These are phyloP conservation scores for Xylocampa areola DNA, from an alignment of 2,888 invertebrate species.

Conservation along the genomic window DNA sequence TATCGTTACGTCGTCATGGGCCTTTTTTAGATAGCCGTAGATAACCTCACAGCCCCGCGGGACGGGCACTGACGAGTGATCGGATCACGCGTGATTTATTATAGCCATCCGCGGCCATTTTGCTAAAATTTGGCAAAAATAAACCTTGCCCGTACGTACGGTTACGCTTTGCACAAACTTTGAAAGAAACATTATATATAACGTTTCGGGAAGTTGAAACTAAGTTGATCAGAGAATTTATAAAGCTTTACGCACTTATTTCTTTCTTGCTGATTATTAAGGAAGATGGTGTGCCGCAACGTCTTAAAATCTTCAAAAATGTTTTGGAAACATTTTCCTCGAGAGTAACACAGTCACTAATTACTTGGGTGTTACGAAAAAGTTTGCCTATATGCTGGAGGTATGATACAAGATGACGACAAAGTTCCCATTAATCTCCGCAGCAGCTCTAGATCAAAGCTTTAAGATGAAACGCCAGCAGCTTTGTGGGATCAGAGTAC, in stretches of 20 bases:
- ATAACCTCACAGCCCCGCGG: slow-evolving; percentile 58
- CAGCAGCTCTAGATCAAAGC: slow-evolving; percentile 59
- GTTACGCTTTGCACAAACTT: slow-evolving; percentile 41
- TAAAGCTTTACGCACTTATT: slow-evolving; percentile 31
- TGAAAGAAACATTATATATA: slow-evolving; percentile 52
- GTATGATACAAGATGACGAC: slow-evolving; percentile 26
- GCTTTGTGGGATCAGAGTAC: slow-evolving; percentile 51
- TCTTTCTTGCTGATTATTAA: slow-evolving; percentile 37
- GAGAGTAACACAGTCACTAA: slow-evolving; percentile 15
- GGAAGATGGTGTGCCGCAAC: slow-evolving; percentile 16
- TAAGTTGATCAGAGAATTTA: slow-evolving; percentile 42
- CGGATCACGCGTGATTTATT: slow-evolving; percentile 67
- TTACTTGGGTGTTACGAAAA: slow-evolving; percentile 14
- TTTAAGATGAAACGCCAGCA: slow-evolving; percentile 60
- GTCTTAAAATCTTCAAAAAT: slow-evolving; percentile 22
- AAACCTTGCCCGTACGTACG: slow-evolving; percentile 42
- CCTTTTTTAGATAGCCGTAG: slow-evolving; percentile 67
- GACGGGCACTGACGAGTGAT: slow-evolving; percentile 56
- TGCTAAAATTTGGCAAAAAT: slow-evolving; percentile 55
- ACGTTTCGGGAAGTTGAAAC: slow-evolving; percentile 35
- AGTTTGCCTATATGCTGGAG: slow-evolving; percentile 14
- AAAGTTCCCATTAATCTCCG: slow-evolving; percentile 57
- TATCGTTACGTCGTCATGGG: slow-evolving; percentile 56
- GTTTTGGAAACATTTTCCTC: slow-evolving; percentile 1
- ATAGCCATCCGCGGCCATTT: slow-evolving; percentile 47